Evolutionary conservation across 2,888 invertebrate species (phyloP).

Genomic region (Archips xylosteana): DNA sequence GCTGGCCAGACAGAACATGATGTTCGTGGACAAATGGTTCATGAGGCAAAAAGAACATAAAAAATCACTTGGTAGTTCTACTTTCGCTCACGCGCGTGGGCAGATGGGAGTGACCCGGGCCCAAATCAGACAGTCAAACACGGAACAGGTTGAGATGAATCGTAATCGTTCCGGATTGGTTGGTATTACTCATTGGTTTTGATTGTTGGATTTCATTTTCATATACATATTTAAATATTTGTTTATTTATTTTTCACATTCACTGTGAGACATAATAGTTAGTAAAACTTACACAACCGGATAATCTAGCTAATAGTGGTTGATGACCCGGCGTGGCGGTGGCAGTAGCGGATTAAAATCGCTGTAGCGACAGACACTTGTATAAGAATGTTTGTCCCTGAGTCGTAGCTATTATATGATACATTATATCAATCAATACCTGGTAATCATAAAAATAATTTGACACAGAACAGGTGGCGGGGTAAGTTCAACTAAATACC

Average conservation of each 20-base stretch:
- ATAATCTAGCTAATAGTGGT: no score
- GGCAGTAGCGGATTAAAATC: no score
- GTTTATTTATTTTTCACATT: conserved; percentile 11
- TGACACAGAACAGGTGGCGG: no score
- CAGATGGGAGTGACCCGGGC: conserved; percentile 61
- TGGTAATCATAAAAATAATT: no score
- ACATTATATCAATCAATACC: no score
- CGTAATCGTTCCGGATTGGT: conserved; percentile 38
- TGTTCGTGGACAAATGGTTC: conserved; percentile 53
- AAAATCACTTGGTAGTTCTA: conserved; percentile 56
- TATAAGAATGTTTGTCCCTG: no score
- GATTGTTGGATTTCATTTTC: conserved; percentile 15
- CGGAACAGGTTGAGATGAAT: conserved; percentile 74
- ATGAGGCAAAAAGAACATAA: conserved; percentile 57
- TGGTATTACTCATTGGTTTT: conserved; percentile 26
- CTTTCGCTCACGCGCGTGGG: conserved; percentile 63
- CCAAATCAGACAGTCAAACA: conserved; percentile 71
- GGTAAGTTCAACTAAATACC: no score
- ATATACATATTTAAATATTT: conserved; percentile 24
- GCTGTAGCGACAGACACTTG: no score
- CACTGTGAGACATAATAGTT: background rate
- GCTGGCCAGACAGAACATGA: conserved; percentile 26
- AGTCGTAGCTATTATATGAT: no score
- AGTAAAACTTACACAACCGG: no score
- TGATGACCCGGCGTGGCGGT: no score